Percentiles rank a stretch among this genome's conserved stretches.
Evolutionary conservation across 2,113 vertebrate species (phyloP).

Genomic region (Rhipidura dahli): DNA sequence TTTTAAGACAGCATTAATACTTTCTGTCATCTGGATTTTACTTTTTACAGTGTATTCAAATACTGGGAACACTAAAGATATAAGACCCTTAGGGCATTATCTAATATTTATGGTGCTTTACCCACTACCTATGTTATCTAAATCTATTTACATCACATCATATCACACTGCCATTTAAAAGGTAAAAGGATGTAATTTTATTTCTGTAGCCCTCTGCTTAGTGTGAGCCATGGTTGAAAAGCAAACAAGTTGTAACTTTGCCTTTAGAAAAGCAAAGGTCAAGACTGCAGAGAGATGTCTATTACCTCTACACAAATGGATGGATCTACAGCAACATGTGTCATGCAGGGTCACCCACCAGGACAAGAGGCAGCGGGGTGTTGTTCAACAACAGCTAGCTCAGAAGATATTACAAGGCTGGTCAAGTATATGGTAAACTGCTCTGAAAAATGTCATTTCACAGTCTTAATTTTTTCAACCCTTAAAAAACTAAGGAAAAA

Average conservation of each 20-base stretch:
- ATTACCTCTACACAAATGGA: background rate
- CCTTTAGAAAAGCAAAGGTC: background rate
- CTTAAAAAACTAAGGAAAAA: background rate
- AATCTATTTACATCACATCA: background rate
- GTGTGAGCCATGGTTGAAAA: background rate
- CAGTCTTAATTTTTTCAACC: background rate
- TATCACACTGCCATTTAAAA: background rate
- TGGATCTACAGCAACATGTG: background rate
- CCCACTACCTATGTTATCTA: background rate
- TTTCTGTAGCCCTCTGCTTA: background rate
- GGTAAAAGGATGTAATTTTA: background rate
- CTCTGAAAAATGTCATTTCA: background rate
- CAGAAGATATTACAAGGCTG: background rate
- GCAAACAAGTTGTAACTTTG: background rate
- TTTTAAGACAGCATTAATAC: background rate
- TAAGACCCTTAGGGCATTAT: background rate
- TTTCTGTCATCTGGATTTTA: background rate
- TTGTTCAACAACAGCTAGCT: background rate
- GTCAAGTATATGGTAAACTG: background rate
- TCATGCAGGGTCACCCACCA: background rate
- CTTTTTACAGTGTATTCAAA: background rate
- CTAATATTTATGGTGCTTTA: background rate
- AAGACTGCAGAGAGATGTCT: background rate
- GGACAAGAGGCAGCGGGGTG: background rate
- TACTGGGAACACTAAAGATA: fast-evolving